Percentiles rank a stretch among this genome's conserved stretches.
phyloP scores from a whole-genome alignment of 2,113 vertebrate genomes.

The Anhinga anhinga region DNA sequence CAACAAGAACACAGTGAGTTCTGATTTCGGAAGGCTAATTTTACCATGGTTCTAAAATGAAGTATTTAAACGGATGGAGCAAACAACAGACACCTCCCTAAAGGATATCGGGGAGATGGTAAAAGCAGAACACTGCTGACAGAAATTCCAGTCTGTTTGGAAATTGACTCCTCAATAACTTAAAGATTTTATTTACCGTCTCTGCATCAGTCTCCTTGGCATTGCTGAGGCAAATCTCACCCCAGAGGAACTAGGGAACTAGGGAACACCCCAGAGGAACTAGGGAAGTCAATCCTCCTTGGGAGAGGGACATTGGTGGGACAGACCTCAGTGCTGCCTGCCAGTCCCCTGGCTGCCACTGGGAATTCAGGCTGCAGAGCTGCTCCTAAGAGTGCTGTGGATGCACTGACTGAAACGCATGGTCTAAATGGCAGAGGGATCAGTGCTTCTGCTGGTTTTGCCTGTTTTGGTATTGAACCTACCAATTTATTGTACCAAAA shows the following conservation, averaged over 20 bases:
- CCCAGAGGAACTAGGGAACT: background rate
- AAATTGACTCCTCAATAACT: background rate
- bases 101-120: background rate
- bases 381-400: background rate
- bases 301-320: background rate
- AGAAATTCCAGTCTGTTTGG: background rate
- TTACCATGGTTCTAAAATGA: background rate
- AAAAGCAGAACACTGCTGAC: background rate
- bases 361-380: background rate
- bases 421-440: background rate
- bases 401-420: background rate
- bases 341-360: background rate
- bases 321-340: background rate
- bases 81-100: background rate
- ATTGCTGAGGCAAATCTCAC: background rate
- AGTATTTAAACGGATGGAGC: background rate
- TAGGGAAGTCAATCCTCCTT: background rate
- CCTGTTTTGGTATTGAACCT: background rate
- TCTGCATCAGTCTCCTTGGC: background rate
- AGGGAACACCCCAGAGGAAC: background rate
- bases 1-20: background rate
- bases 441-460: background rate
- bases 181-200: background rate
- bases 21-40: background rate
- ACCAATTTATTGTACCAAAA: background rate